Evolutionary conservation across 1,140 invertebrate genomes (phyloP), one percentile per base, ranked within the genome.

Genomic region (Ceratosolen solmsi): DNA sequence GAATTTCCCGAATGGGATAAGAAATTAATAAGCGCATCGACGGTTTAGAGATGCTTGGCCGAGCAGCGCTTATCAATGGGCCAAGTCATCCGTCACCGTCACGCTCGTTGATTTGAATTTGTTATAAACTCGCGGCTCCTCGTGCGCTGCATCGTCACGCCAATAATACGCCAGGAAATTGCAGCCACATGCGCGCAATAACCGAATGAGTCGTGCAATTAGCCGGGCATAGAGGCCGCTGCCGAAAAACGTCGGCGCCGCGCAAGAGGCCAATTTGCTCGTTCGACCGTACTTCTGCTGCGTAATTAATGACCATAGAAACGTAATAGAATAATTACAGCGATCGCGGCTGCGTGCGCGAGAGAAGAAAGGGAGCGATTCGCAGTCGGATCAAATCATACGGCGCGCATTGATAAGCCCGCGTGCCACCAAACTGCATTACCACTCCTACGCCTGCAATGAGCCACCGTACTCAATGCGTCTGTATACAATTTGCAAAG

Each of bases 221-320:
- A 80, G 71, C 20, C 56, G 0, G 22, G 27, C 49, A 80, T 74
- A 75, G 8, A 49, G n/a, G n/a, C 1, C 54, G 38, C 30, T 27
- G 22, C 38, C 70, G 33, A 80, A 80, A 80, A 80, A 80, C 38
- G 63, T 73, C 33, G 70, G 1, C 41, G 56, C 63, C 25, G 41
- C 13, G 46, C 41, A 17, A 80, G 65, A 41, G 54, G 70, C 30
- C 70, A 80, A 80, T 80, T 80, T 73, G 36, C 65, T 56, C 49
- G 65, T 41, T 71, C 49, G 30, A 15, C 17, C 56, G 38, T 27
- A 13, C 13, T 27, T 11, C 17, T 15, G 8, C 9, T 8, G 71
- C 20, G 25, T 68, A 80, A 80, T 80, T 80, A 74, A 80, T 38
- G 56, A 38, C 36, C 46, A 74, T 54, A 51, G 56, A 63, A 74